These are phyloP conservation scores for Thalassophryne amazonica DNA, from an alignment of 2,797 vertebrate species.

Conservation along the genomic window DNA sequence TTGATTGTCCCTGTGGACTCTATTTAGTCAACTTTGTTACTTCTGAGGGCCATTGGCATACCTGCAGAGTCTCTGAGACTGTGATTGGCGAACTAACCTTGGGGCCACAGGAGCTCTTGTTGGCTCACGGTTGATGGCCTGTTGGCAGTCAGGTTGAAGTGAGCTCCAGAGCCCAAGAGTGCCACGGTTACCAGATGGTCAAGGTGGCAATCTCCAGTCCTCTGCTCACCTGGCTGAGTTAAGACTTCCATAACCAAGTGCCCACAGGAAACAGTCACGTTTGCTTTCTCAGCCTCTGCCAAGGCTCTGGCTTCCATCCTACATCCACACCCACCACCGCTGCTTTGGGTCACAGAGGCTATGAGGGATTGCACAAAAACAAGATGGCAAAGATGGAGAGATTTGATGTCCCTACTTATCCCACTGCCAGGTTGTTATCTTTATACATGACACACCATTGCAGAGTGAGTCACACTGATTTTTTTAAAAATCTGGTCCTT, in stretches of 20 bases:
- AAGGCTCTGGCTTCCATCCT: constrained; percentile 31
- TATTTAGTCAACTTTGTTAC: constrained; percentile 7
- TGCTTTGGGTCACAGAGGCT: constrained; percentile 44
- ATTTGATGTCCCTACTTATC: constrained; percentile 29
- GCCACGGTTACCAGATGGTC: constrained; percentile 50
- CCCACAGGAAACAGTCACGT: constrained; percentile 54
- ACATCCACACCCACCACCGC: constrained; percentile 25
- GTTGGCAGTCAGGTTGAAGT: constrained; percentile 31
- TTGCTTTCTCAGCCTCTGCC: constrained; percentile 49
- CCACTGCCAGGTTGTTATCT: constrained; percentile 32
- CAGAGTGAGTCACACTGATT: constrained; percentile 20
- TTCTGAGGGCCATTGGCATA: not conserved
- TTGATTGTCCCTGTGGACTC: constrained; percentile 12
- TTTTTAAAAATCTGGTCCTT: constrained; percentile 12
- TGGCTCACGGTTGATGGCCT: constrained; percentile 2
- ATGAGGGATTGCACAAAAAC: constrained; percentile 33
- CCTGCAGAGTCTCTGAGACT: constrained; percentile 8
- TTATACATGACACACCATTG: constrained; percentile 26
- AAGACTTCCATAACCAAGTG: constrained; percentile 45
- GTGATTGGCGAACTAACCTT: constrained; percentile 41
- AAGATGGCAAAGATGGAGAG: constrained; percentile 33
- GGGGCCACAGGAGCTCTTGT: constrained; percentile 16
- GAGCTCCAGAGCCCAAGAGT: constrained; percentile 26
- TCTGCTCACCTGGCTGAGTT: constrained; percentile 60
- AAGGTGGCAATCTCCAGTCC: constrained; percentile 35